Conservation (phyloP, 2,888 invertebrate genomes). For the Artemia sinica region DNA sequence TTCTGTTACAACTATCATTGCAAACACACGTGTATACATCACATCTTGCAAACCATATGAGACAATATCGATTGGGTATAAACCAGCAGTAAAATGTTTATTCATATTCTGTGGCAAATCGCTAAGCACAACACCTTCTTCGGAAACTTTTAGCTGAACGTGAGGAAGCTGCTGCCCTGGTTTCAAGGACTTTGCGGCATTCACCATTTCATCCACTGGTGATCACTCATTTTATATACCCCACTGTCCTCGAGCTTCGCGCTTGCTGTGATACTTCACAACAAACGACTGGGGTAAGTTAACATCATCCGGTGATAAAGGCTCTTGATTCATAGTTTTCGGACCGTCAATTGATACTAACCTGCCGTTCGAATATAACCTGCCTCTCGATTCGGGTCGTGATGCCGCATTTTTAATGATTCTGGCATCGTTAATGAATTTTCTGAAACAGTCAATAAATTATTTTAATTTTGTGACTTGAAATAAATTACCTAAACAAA, state of each 20-base stretch:
- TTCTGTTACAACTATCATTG: conserved; percentile 62
- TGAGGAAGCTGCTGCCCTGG: conserved; percentile 52
- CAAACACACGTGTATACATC: conserved; percentile 74
- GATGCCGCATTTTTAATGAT: conserved; percentile 12
- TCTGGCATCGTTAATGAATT: neutral
- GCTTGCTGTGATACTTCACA: conserved; percentile 61
- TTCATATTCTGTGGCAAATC: conserved; percentile 28
- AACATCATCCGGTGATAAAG: conserved; percentile 19
- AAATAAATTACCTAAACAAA: no score
- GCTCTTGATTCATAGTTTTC: neutral
- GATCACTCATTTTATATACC: conserved; percentile 77
- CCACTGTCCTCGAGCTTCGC: conserved; percentile 69
- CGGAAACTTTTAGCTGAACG: conserved; percentile 28
- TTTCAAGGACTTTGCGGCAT: conserved; percentile 39
- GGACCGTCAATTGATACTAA: neutral
- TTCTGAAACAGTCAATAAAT: neutral
- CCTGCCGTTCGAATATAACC: neutral
- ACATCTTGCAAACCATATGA: conserved; percentile 77
- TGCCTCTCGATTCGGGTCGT: neutral
- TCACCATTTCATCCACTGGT: conserved; percentile 64
- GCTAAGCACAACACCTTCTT: conserved; percentile 25
- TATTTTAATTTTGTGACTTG: no score
- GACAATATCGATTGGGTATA: conserved; percentile 62
- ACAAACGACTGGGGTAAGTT: conserved; percentile 50
- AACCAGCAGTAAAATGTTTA: conserved; percentile 26